Percentiles rank a stretch among this genome's conserved stretches.
phyloP scores from a whole-genome alignment of 2,113 vertebrate species.

The Salvator merianae region DNA sequence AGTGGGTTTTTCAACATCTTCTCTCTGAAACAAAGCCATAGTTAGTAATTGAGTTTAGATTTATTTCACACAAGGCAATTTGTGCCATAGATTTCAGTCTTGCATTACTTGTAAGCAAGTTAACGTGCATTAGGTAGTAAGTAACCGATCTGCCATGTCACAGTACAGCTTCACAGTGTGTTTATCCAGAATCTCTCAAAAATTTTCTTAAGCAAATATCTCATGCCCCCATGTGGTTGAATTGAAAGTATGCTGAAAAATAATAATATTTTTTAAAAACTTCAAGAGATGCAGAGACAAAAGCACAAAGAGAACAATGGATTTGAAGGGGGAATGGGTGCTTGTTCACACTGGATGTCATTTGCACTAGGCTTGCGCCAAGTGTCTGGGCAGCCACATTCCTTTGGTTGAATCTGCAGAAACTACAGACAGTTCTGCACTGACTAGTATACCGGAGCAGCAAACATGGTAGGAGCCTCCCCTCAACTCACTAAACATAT shows the following conservation, averaged over 20 bases:
- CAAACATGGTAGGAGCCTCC: no score
- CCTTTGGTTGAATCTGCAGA: no score
- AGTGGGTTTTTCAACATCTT: slow-evolving; percentile 14
- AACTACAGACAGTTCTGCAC: no score
- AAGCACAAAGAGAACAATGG: background rate
- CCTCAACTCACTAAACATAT: no score
- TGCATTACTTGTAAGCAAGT: slow-evolving; percentile 31
- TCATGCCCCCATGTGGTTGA: slow-evolving; percentile 72
- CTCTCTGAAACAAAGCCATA: background rate
- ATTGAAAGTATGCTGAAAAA: slow-evolving; percentile 41
- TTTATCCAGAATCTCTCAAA: background rate
- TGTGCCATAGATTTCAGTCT: slow-evolving; percentile 10
- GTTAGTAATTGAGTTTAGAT: background rate
- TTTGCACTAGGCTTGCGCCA: no score
- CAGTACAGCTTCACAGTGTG: background rate
- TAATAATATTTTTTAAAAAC: background rate
- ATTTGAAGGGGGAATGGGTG: no score
- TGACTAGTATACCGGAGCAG: no score
- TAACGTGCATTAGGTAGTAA: slow-evolving; percentile 21
- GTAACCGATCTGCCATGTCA: background rate
- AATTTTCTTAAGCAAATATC: slow-evolving; percentile 63
- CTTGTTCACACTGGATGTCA: no score
- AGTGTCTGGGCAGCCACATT: no score
- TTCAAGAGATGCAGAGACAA: background rate
- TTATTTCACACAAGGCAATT: slow-evolving; percentile 38